A percentile compares a stretch with the other conserved stretches of the same genome.
Conservation (phyloP, 1,140 invertebrate species). For the Heliconius eleuchia region DNA sequence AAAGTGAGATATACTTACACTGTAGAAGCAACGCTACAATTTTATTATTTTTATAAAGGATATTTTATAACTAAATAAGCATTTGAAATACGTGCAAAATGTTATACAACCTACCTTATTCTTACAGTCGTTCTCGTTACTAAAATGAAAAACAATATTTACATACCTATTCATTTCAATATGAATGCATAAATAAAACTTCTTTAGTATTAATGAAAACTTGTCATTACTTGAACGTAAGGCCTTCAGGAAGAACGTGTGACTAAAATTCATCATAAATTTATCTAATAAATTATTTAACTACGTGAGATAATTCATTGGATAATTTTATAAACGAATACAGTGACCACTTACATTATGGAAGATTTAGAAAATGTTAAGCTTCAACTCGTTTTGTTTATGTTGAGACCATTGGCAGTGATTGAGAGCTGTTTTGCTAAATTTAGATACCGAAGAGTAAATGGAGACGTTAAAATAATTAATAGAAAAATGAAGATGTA, state of each 20-base stretch:
- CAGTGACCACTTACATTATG: neutral
- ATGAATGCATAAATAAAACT: neutral
- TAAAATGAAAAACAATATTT: neutral
- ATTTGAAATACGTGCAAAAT: neutral
- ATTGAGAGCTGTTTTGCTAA: slow-evolving; percentile 55
- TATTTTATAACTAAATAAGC: neutral
- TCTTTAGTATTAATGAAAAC: neutral
- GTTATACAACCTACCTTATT: neutral
- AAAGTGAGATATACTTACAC: no score
- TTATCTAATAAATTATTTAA: neutral
- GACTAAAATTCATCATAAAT: neutral
- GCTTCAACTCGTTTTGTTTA: slow-evolving; percentile 19
- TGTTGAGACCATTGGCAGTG: slow-evolving; percentile 42
- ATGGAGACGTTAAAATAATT: slow-evolving; percentile 35
- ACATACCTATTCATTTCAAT: neutral
- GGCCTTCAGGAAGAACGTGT: neutral
- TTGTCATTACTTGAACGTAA: neutral
- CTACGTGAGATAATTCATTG: no score
- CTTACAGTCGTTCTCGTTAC: neutral
- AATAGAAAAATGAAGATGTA: slow-evolving; percentile 46
- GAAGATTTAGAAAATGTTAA: slow-evolving; percentile 8
- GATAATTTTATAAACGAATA: no score
- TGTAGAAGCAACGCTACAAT: no score
- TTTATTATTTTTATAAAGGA: no score
- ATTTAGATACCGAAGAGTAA: slow-evolving; percentile 44